Percentiles rank a stretch among this genome's conserved stretches.
Evolutionary conservation across 1,140 invertebrate species (phyloP).

Genomic region (Caenorhabditis latens): DNA sequence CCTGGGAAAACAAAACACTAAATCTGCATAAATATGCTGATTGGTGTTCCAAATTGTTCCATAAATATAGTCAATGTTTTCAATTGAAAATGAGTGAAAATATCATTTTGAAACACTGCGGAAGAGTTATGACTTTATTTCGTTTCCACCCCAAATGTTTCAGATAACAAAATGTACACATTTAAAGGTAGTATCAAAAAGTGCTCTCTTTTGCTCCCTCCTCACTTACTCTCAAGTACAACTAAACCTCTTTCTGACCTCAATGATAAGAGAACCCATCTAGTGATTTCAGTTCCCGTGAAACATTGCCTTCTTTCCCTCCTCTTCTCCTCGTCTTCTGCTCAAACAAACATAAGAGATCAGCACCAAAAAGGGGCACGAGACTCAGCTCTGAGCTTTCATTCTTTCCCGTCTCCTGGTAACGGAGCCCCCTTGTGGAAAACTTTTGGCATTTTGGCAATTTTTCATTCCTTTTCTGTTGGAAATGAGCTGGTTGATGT

Average conservation of each 20-base stretch:
- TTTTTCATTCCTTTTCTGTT: neutral
- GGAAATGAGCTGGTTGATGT: no score
- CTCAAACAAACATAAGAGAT: constrained; percentile 14
- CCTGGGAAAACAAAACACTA: neutral
- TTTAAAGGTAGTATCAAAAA: no score
- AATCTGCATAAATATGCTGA: constrained; percentile 15
- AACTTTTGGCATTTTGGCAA: constrained; percentile 14
- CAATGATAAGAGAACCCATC: neutral
- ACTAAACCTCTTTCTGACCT: neutral
- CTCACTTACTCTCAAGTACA: neutral
- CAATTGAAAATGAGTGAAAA: neutral
- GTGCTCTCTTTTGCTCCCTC: no score
- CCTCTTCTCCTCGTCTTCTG: neutral
- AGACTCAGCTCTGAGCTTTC: neutral
- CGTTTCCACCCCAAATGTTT: no score
- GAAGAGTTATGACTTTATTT: no score
- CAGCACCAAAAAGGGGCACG: constrained; percentile 8
- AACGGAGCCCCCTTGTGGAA: neutral
- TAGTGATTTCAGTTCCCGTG: constrained; percentile 37
- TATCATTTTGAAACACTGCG: neutral
- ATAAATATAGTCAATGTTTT: neutral
- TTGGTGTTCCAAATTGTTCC: neutral
- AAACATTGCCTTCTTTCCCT: neutral
- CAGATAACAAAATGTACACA: no score
- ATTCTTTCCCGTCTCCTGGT: constrained; percentile 21